These are phyloP conservation scores for Hippocampus kuda DNA, from an alignment of 2,797 vertebrate species.

Conservation along the genomic window DNA sequence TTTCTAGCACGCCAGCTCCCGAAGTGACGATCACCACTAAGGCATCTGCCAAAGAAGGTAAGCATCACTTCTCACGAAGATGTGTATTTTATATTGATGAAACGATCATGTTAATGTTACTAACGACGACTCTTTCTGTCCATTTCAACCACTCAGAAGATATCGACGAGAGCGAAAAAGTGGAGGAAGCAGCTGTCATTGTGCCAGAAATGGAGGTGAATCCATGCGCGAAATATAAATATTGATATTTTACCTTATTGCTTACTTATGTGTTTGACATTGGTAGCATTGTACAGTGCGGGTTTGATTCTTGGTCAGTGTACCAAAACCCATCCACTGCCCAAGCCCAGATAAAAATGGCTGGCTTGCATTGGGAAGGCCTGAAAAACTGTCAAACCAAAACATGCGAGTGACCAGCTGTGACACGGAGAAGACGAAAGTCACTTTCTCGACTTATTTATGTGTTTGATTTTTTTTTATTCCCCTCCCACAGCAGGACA, in stretches of 20 bases:
- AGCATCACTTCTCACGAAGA: not conserved
- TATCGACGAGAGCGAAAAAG: not conserved
- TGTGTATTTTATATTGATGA: not conserved
- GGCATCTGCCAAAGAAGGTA: not conserved
- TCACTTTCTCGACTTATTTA: too few species aligned
- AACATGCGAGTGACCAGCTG: too few species aligned
- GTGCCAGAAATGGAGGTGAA: slow-evolving; percentile 38
- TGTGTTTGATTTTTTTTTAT: too few species aligned
- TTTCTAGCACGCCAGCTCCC: slow-evolving; percentile 35
- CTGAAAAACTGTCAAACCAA: too few species aligned
- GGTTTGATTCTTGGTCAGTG: too few species aligned
- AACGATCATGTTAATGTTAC: not conserved
- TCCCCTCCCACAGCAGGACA: slow-evolving; percentile 68
- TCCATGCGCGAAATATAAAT: slow-evolving; percentile 4
- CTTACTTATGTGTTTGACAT: not conserved
- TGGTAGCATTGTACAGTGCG: too few species aligned
- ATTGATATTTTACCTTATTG: not conserved
- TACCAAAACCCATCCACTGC: too few species aligned
- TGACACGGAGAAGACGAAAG: too few species aligned
- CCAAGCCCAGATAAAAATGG: too few species aligned
- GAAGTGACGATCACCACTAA: not conserved
- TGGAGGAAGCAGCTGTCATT: slow-evolving; percentile 13
- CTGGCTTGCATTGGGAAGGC: too few species aligned
- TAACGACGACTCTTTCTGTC: too few species aligned
- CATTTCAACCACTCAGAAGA: not conserved